Evolutionary conservation across 1,140 invertebrate genomes (phyloP), one percentile per base, ranked within the genome.

Genomic region (Drosophila busckii): DNA sequence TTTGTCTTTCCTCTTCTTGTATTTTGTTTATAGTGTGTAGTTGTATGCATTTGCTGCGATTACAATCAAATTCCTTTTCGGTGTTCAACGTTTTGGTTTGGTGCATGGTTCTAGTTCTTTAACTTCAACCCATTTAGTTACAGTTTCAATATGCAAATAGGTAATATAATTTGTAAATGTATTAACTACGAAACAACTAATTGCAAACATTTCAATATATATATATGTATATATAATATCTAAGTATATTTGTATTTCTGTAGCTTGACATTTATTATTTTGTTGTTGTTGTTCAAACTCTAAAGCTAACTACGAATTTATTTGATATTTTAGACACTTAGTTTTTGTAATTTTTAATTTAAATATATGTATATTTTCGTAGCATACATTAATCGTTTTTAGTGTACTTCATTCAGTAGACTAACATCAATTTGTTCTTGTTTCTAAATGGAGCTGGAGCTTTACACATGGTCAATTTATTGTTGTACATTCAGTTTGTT

Each of bases 401-500:
- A 22, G 40, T 58, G 16, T 53, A 5, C 17, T 48, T 52, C 29
- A 12, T 29, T 25, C 31, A 8, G 3, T 35, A 13, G 3, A 32
- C 12, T 25, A 4, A 8, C 16, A 19, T 22, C 37, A n/a, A 26
- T 13, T 44, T 61, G 6, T 48, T 56, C 8, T 55, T 58, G 66
- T 80, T 69, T 80, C 52, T 48, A 58, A 80, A 80, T 80, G 75
- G 75, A 80, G 75, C 75, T 80, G 75, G 75, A 80, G 75, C 52
- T 50, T 68, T 22, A 22, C 37, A 34, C 28, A 25, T 55, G 35
- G 19, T 42, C 46, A 12, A 10, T 44, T 53, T 59, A 29, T 53
- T 69, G 46, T 76, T 76, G 66, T 76, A 69, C 60, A 69, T 69
- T 40, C 34, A 62, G 67, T 70, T 59, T 28, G 54, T 56, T 75